Percentiles rank a stretch among this genome's conserved stretches.
Conservation (phyloP, 1,140 invertebrate species). For the Homarus americanus region DNA sequence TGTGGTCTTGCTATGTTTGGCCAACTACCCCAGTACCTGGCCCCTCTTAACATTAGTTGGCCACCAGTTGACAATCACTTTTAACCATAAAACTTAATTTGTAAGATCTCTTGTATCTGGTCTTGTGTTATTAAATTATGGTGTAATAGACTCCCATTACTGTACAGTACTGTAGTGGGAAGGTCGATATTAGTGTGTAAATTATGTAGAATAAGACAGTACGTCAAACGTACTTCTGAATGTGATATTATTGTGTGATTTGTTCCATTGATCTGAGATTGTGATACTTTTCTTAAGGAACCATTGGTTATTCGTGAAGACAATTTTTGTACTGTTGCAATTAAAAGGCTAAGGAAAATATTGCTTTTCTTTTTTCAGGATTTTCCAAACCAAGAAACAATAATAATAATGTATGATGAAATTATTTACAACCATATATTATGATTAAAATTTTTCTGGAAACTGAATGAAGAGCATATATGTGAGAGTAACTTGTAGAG, state of each 20-base stretch:
- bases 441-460: too few species aligned
- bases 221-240: slow-evolving; percentile 44
- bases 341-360: slow-evolving; percentile 57
- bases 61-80: slow-evolving; percentile 17
- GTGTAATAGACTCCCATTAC: neutral
- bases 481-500: too few species aligned
- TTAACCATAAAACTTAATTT: neutral
- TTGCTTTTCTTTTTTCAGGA: neutral
- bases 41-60: neutral
- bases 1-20: neutral
- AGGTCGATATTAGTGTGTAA: slow-evolving; percentile 36
- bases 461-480: too few species aligned
- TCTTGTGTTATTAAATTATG: slow-evolving; percentile 13
- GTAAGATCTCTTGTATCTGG: slow-evolving; percentile 14
- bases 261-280: slow-evolving; percentile 66
- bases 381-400: neutral
- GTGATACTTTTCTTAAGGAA: slow-evolving; percentile 71
- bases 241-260: slow-evolving; percentile 67
- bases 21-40: neutral
- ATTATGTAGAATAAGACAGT: slow-evolving; percentile 29
- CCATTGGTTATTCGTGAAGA: slow-evolving; percentile 60
- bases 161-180: too few species aligned
- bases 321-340: slow-evolving; percentile 69
- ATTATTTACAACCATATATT: too few species aligned
- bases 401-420: too few species aligned